These are phyloP conservation scores for Agrilus cyanescens DNA, from an alignment of 2,888 invertebrate species.

Conservation along the genomic window DNA sequence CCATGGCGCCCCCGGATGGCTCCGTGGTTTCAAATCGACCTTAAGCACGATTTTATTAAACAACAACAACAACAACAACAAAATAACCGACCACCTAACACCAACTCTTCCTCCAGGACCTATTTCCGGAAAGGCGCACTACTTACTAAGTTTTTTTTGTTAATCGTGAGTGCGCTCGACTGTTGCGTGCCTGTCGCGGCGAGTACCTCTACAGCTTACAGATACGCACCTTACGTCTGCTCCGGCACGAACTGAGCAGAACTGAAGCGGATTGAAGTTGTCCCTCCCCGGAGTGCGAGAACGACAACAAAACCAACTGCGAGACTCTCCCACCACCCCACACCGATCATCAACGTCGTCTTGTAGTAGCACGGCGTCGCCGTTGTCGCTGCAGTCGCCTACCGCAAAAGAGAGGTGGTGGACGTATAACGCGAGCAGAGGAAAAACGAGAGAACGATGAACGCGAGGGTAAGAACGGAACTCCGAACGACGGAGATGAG, in stretches of 20 bases:
- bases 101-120: too few relatives aligned
- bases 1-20: constrained; percentile 52
- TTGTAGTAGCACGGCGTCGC: too few relatives aligned
- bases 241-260: constrained; percentile 13
- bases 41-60: neutral
- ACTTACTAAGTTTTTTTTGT: too few relatives aligned
- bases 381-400: too few relatives aligned
- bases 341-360: too few relatives aligned
- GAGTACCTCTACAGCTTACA: constrained; percentile 1
- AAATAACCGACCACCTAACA: too few relatives aligned
- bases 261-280: constrained; percentile 5
- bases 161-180: too few relatives aligned
- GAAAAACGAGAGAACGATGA: neutral
- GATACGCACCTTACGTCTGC: constrained; percentile 2
- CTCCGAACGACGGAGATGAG: too few relatives aligned
- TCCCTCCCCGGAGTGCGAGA: neutral
- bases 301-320: too few relatives aligned
- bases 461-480: constrained; percentile 5
- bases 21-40: constrained; percentile 28
- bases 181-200: too few relatives aligned
- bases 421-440: neutral
- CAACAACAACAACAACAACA: neutral
- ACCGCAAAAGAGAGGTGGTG: neutral
- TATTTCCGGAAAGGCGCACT: too few relatives aligned
- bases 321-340: too few relatives aligned